Percentiles rank a stretch among this genome's conserved stretches.
These are phyloP conservation scores for Pardosa pseudoannulata DNA, from an alignment of 2,888 invertebrate genomes.

Conservation along the genomic window DNA sequence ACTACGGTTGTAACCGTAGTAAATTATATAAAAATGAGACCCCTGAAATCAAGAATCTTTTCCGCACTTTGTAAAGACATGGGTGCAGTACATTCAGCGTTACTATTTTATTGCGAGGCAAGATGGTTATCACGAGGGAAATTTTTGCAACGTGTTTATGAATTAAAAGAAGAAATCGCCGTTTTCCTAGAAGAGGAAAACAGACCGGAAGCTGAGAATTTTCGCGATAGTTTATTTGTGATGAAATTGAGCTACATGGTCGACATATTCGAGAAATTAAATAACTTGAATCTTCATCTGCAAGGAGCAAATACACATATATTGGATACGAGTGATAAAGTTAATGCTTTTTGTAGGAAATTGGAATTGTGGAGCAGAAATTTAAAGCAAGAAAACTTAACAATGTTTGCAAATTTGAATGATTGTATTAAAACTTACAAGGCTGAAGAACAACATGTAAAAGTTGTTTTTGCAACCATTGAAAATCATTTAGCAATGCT, in stretches of 20 bases:
- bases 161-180: conserved; percentile 30
- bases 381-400: too few relatives aligned
- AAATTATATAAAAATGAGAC: conserved; percentile 39
- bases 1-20: conserved; percentile 29
- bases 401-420: too few relatives aligned
- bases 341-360: too few relatives aligned
- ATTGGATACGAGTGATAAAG: conserved; percentile 26
- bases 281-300: conserved; percentile 47
- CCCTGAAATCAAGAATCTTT: conserved; percentile 35
- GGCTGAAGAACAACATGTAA: too few relatives aligned
- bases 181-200: too few relatives aligned
- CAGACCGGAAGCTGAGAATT: conserved; percentile 28
- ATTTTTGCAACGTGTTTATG: conserved; percentile 29
- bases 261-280: conserved; percentile 49
- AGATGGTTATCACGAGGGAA: conserved; percentile 24
- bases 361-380: too few relatives aligned
- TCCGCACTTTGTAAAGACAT: conserved; percentile 31
- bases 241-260: conserved; percentile 48
- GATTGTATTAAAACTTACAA: too few relatives aligned
- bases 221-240: conserved; percentile 43
- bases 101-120: conserved; percentile 42
- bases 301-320: conserved; percentile 43
- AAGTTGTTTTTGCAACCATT: too few relatives aligned
- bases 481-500: too few relatives aligned
- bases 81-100: conserved; percentile 27